A percentile compares a stretch with the other conserved stretches of the same genome.
phyloP scores from a whole-genome alignment of 2,113 vertebrate species.

The Haemorhous mexicanus region DNA sequence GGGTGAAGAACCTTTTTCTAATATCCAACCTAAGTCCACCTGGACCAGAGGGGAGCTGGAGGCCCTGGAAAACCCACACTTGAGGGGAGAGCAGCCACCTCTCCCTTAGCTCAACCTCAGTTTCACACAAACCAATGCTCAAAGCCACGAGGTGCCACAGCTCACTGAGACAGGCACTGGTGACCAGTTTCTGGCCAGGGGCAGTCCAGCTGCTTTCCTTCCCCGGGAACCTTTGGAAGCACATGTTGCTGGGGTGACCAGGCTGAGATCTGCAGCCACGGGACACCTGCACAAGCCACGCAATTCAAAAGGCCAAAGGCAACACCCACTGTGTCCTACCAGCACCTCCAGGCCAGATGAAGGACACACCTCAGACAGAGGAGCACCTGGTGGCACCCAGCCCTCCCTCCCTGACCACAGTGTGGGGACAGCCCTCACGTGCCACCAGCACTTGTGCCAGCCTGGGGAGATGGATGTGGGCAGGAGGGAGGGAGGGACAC shows the following conservation, averaged over 20 bases:
- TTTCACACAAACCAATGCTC: background rate
- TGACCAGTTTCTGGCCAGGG: background rate
- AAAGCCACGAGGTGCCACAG: background rate
- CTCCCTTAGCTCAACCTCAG: background rate
- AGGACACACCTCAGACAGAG: fast-evolving
- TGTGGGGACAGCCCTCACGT: fast-evolving
- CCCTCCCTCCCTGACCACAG: background rate
- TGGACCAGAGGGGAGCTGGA: background rate
- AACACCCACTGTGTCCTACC: background rate
- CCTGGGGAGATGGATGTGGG: fast-evolving
- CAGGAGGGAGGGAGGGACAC: background rate
- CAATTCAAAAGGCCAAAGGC: background rate
- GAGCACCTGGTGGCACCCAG: background rate
- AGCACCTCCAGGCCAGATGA: background rate
- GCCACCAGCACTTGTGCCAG: background rate
- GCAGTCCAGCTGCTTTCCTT: background rate
- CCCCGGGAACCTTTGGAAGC: fast-evolving
- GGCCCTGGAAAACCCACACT: background rate
- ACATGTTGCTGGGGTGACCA: fast-evolving
- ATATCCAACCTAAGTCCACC: background rate
- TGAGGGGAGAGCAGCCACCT: background rate
- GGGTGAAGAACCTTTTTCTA: background rate
- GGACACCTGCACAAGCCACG: background rate
- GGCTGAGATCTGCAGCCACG: background rate
- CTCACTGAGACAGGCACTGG: background rate